phyloP scores from a whole-genome alignment of 2,888 invertebrate species.

The Cataglyphis livida region DNA sequence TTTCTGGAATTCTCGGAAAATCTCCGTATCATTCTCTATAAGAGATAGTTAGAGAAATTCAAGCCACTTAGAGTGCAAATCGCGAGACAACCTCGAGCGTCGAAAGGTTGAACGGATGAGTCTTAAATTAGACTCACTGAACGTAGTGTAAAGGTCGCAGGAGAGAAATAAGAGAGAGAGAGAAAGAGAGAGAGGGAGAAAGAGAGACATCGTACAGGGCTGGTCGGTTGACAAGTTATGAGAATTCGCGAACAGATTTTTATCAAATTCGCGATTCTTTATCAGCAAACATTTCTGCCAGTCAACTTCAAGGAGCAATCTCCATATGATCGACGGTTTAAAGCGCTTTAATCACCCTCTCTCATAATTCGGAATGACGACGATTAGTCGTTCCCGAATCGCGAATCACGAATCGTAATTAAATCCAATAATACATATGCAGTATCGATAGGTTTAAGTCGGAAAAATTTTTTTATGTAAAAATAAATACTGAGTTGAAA shows the following conservation, averaged over 20 bases:
- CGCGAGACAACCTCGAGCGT: conserved; percentile 27
- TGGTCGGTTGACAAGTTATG: conserved; percentile 52
- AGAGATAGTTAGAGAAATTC: conserved; percentile 48
- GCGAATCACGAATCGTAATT: conserved; percentile 52
- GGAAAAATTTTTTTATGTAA: not conserved
- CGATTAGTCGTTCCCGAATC: conserved; percentile 31
- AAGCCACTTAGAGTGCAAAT: conserved; percentile 40
- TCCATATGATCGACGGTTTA: conserved; percentile 42
- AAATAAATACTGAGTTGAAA: not conserved
- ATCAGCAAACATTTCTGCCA: conserved; percentile 68
- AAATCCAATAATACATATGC: not conserved
- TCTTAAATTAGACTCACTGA: conserved; percentile 65
- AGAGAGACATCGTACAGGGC: conserved; percentile 41
- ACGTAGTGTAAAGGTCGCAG: conserved; percentile 46
- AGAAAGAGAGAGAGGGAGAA: not conserved
- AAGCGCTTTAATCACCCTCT: conserved; percentile 51
- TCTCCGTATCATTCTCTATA: conserved; percentile 25
- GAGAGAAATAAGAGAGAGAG: not conserved
- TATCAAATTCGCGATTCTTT: conserved; percentile 67
- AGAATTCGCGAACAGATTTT: conserved; percentile 61
- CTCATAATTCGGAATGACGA: conserved; percentile 48
- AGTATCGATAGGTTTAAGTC: not conserved
- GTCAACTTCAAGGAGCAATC: conserved; percentile 65
- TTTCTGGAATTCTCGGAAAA: conserved; percentile 12
- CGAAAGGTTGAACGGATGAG: conserved; percentile 50